phyloP scores from a whole-genome alignment of 2,888 invertebrate genomes.

The Tuta absoluta region DNA sequence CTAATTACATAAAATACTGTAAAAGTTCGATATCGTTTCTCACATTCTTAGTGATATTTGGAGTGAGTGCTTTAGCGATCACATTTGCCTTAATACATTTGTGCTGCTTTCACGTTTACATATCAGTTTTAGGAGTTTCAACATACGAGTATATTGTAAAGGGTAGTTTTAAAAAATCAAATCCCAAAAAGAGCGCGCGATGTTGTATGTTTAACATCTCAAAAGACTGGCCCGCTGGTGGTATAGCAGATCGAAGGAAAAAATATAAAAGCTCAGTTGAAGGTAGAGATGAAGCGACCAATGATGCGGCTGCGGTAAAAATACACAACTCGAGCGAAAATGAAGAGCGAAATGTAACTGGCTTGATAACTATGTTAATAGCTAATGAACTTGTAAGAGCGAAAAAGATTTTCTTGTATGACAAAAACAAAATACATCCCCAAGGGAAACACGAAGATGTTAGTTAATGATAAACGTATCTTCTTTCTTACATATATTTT shows the following conservation, averaged over 20 bases:
- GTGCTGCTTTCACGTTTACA: constrained; percentile 94
- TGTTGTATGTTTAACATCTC: constrained; percentile 16
- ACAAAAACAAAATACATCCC: constrained; percentile 72
- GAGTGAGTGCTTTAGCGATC: constrained; percentile 87
- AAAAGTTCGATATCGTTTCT: constrained; percentile 62
- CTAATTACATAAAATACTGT: constrained; percentile 50
- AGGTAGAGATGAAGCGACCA: background rate
- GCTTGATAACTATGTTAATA: constrained; percentile 61
- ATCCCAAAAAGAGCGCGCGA: constrained; percentile 22
- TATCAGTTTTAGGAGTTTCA: constrained; percentile 90
- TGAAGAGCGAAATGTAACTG: constrained; percentile 48
- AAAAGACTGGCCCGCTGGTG: background rate
- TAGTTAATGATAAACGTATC: constrained; percentile 11
- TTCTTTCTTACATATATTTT: no score
- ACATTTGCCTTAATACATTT: constrained; percentile 90
- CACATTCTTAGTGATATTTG: constrained; percentile 78
- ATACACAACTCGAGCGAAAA: constrained; percentile 14
- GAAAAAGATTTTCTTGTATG: constrained; percentile 58
- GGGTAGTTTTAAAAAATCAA: constrained; percentile 48
- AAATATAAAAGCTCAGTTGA: constrained; percentile 25
- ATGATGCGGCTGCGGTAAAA: constrained; percentile 6
- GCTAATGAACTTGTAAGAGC: constrained; percentile 64
- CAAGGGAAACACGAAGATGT: constrained; percentile 42
- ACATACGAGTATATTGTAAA: constrained; percentile 92
- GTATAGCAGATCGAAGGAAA: constrained; percentile 31